Evolutionary conservation across 2,113 vertebrate species (phyloP), one percentile per base, ranked within the genome.

Genomic region (Cariama cristata): DNA sequence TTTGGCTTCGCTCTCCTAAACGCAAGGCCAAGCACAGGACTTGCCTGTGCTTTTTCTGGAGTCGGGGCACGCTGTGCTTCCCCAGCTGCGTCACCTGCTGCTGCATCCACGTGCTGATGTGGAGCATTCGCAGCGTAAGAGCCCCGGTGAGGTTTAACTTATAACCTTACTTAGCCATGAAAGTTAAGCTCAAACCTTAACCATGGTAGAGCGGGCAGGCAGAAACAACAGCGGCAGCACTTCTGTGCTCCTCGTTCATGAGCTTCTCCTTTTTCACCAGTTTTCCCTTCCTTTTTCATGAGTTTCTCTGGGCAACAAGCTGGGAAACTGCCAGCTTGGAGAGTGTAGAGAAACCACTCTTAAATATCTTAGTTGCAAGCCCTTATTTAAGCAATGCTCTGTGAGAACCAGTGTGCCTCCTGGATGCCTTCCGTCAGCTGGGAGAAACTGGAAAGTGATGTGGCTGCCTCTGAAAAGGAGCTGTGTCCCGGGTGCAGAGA

Each of bases 211-310:
- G 23, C 1, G 1, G 50, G 32, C 27, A 62, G 33, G 47, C 0
- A 0, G 45, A 49, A 89, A 52, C 44, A 63, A 6, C 6, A 56
- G 40, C 6, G 59, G 27, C 32, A n/a, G 33, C 14, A 19, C 30
- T 77, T 66, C n/a, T 1, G 6, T 33, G 45, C 8, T 76, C n/a
- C 72, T 94, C 0, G 0, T 38, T 59, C 28, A 9, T 32, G 40
- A 40, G 8, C 85, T 90, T 93, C 52, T 85, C 32, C 64, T 69
- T 74, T 74, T 69, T 38, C 8, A 7, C 14, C 22, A 35, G 9
- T 50, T 77, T 80, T 80, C 11, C 27, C 7, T 40, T 62, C n/a
- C 27, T n/a, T 64, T 45, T 60, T 50, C 7, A 1, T 30, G 11
- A 71, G 49, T 85, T 90, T 84, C 40, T 91, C 30, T 69, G 33